A percentile compares a stretch with the other conserved stretches of the same genome.
These are phyloP conservation scores for Zeugodacus cucurbitae DNA, from an alignment of 1,140 invertebrate species.

Conservation along the genomic window DNA sequence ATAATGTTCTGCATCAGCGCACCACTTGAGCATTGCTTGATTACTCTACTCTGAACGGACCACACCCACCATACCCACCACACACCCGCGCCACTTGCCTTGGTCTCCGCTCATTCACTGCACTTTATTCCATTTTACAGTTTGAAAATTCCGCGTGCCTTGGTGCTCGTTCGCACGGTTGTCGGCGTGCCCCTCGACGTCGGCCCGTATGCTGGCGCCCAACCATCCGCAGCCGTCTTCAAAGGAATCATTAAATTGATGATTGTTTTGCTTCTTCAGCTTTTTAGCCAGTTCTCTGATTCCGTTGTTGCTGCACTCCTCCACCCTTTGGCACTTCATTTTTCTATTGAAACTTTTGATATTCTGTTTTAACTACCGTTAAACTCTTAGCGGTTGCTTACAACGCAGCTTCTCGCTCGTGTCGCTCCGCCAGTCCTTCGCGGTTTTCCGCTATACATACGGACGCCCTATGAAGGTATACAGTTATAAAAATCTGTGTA, in stretches of 20 bases:
- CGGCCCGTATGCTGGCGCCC: too few relatives aligned
- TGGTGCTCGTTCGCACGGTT: not conserved
- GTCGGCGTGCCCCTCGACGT: not conserved
- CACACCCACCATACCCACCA: not conserved
- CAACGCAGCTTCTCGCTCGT: not conserved
- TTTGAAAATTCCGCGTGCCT: not conserved
- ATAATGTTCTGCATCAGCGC: constrained; percentile 27
- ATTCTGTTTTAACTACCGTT: constrained; percentile 32
- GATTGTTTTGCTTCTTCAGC: constrained; percentile 32
- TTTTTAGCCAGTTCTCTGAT: not conserved
- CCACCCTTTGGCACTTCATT: not conserved
- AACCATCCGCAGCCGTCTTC: not conserved
- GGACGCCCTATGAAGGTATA: too few relatives aligned
- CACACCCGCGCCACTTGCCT: not conserved
- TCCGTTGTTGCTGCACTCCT: not conserved
- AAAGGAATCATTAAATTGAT: constrained; percentile 34
- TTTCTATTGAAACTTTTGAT: not conserved
- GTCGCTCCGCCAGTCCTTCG: not conserved
- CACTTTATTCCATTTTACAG: not conserved
- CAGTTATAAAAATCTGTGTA: not conserved
- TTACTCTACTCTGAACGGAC: not conserved
- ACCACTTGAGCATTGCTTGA: constrained; percentile 26
- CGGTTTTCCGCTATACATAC: not conserved
- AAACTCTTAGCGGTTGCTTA: not conserved
- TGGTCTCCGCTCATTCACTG: not conserved